These are phyloP conservation scores for Myotis yumanensis DNA, from an alignment of 2,113 vertebrate genomes.

Conservation along the genomic window DNA sequence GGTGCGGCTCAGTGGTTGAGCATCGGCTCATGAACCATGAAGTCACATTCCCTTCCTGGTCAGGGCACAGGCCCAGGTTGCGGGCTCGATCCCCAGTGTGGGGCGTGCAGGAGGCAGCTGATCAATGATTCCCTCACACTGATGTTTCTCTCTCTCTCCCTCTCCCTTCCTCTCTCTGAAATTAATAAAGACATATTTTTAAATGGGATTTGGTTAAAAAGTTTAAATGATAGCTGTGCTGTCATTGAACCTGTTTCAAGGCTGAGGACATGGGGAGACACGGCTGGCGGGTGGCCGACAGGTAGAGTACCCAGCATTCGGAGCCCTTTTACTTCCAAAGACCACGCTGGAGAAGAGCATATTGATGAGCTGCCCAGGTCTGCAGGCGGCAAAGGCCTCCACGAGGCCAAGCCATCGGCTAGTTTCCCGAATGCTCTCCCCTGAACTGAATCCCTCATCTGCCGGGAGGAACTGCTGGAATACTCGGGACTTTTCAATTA, in stretches of 20 bases:
- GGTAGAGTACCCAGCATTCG: accelerated
- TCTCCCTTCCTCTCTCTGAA: too few species aligned
- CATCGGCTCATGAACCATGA: too few species aligned
- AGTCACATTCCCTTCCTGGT: too few species aligned
- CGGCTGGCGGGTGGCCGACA: background rate
- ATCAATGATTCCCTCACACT: too few species aligned
- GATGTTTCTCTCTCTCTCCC: too few species aligned
- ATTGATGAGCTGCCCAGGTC: background rate
- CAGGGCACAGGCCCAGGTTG: too few species aligned
- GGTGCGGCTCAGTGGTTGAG: too few species aligned
- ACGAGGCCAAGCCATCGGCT: background rate
- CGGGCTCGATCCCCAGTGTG: too few species aligned
- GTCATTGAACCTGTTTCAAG: background rate
- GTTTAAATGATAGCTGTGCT: background rate
- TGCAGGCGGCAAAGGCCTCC: background rate
- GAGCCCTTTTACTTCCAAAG: background rate
- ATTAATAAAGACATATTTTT: too few species aligned
- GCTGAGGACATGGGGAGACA: background rate
- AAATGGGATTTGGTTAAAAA: too few species aligned
- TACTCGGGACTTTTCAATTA: background rate
- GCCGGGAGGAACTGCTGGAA: background rate
- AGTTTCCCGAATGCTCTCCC: background rate
- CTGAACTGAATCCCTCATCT: background rate
- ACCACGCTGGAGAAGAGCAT: background rate
- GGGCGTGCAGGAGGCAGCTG: too few species aligned